Evolutionary conservation across 2,113 vertebrate species (phyloP).

Genomic region (Hylia prasina): DNA sequence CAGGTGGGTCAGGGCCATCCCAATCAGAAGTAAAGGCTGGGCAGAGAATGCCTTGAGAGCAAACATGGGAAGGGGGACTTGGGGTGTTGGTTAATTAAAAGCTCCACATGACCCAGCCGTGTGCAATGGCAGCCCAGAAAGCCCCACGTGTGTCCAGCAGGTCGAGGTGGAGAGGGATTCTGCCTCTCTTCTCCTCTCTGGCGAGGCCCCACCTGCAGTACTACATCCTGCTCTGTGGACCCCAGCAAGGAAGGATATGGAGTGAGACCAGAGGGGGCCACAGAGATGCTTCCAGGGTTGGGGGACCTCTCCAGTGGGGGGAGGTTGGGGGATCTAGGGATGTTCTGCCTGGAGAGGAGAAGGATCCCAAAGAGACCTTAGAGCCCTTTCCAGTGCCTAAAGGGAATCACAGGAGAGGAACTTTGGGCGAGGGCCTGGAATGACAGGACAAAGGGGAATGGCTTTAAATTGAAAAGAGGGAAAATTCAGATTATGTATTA

Average conservation of each 20-base stretch:
- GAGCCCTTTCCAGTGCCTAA: not conserved
- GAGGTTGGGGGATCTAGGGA: not conserved
- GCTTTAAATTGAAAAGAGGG: not conserved
- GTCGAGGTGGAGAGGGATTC: not conserved
- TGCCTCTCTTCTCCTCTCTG: not conserved
- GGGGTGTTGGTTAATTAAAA: not conserved
- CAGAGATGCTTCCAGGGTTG: fast-evolving
- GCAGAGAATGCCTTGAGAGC: not conserved
- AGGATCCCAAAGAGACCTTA: not conserved
- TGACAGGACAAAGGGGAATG: not conserved
- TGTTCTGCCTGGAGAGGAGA: not conserved
- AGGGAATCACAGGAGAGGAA: too few species aligned
- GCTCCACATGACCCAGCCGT: too few species aligned
- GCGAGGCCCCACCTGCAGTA: not conserved
- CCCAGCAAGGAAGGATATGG: not conserved
- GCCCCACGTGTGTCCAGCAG: not conserved
- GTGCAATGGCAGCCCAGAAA: not conserved
- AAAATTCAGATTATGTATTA: not conserved
- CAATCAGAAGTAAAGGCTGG: not conserved
- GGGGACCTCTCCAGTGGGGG: not conserved
- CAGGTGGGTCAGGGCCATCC: too few species aligned
- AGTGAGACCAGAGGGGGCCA: fast-evolving
- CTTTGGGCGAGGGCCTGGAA: too few species aligned
- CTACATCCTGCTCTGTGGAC: not conserved
- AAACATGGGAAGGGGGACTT: too few species aligned